Conservation (phyloP, 2,113 vertebrate genomes). For the Pao palembangensis region DNA sequence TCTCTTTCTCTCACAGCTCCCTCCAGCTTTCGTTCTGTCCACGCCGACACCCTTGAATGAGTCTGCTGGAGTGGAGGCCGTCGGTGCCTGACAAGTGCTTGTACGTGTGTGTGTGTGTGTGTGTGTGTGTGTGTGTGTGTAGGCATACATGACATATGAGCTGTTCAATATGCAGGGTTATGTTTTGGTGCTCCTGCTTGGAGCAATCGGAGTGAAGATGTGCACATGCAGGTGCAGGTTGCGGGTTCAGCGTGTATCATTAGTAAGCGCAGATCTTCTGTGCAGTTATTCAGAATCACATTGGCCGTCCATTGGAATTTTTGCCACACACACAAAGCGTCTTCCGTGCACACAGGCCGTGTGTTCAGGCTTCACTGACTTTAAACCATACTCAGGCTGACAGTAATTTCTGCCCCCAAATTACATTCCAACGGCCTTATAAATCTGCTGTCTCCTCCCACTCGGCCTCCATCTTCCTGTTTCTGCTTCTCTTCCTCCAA, state of each 20-base stretch:
- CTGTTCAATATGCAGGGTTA: conserved; percentile 67
- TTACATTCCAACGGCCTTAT: conserved; percentile 81
- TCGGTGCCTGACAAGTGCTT: conserved; percentile 55
- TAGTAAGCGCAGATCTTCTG: conserved; percentile 34
- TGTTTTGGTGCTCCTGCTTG: conserved; percentile 24
- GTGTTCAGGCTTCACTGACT: conserved; percentile 72
- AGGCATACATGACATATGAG: conserved; percentile 66
- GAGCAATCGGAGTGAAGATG: not conserved
- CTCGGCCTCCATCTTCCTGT: conserved; percentile 55
- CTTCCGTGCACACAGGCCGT: conserved; percentile 42
- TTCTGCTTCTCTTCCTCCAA: conserved; percentile 20
- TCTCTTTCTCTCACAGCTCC: conserved; percentile 23
- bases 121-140: conserved; percentile 35
- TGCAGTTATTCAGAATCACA: conserved; percentile 59
- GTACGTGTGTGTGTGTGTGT: conserved; percentile 16
- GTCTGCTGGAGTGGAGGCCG: conserved; percentile 58
- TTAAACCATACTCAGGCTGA: conserved; percentile 76
- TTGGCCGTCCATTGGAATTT: conserved; percentile 56
- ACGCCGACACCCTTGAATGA: conserved; percentile 55
- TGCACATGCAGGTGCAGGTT: conserved; percentile 5
- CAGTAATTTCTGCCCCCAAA: conserved; percentile 80
- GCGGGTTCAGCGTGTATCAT: conserved; percentile 35
- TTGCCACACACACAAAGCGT: conserved; percentile 33
- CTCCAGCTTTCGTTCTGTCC: conserved; percentile 47
- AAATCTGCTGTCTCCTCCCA: conserved; percentile 75